phyloP scores from a whole-genome alignment of 2,113 vertebrate genomes.

The Cyanistes caeruleus region DNA sequence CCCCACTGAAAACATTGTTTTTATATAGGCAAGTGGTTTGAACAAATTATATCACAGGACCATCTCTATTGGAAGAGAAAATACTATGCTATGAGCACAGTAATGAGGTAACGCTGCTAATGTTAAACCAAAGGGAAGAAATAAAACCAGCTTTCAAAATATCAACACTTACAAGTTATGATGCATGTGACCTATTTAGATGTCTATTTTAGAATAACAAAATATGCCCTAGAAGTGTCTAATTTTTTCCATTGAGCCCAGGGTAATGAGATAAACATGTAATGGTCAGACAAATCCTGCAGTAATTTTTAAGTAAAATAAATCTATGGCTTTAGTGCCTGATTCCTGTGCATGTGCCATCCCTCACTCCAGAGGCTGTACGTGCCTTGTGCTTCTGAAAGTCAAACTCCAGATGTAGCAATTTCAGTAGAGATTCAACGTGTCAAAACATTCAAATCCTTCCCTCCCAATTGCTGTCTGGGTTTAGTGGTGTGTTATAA shows the following conservation, averaged over 20 bases:
- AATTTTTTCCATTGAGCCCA: neutral
- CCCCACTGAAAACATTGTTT: neutral
- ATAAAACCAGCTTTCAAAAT: neutral
- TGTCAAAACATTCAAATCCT: conserved; percentile 15
- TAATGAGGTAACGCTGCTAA: neutral
- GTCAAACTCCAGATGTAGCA: neutral
- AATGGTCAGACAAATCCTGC: neutral
- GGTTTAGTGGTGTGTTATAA: neutral
- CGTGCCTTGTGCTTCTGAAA: neutral
- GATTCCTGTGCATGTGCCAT: neutral
- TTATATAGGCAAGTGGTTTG: neutral
- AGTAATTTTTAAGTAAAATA: neutral
- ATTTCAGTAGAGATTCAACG: neutral
- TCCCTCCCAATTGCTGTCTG: neutral
- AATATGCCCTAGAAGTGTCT: neutral
- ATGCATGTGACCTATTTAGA: conserved; percentile 34
- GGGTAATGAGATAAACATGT: neutral
- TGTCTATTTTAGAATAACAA: conserved; percentile 18
- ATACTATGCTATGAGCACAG: neutral
- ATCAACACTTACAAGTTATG: neutral
- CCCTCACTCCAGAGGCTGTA: neutral
- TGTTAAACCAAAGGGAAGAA: neutral
- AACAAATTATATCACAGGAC: neutral
- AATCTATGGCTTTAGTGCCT: neutral
- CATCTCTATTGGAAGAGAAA: neutral